Conservation (phyloP, 1,140 invertebrate genomes). For the Drosophila pallidifrons region DNA sequence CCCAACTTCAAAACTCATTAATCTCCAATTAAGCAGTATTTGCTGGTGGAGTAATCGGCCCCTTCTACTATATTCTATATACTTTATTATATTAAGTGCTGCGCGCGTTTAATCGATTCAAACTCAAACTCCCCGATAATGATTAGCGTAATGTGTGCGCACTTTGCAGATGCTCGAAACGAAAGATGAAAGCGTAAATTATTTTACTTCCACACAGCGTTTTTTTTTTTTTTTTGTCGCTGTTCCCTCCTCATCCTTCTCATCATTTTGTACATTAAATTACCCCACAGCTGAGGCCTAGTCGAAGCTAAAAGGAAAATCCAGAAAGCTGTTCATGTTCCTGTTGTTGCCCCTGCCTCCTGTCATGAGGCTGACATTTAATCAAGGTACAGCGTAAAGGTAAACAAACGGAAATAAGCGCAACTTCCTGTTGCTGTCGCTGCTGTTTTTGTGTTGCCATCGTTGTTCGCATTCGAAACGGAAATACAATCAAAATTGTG, state of each 20-base stretch:
- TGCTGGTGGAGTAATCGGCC: not conserved
- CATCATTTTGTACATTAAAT: constrained; percentile 37
- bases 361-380: constrained; percentile 66
- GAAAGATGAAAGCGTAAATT: constrained; percentile 40
- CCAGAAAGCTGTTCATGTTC: constrained; percentile 1
- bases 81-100: not conserved
- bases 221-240: constrained; percentile 10
- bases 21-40: not conserved
- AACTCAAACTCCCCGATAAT: constrained; percentile 9
- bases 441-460: constrained; percentile 39
- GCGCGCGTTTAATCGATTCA: not conserved
- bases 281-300: constrained; percentile 14
- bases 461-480: constrained; percentile 73
- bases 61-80: not conserved
- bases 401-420: constrained; percentile 83
- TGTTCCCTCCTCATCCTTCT: not conserved
- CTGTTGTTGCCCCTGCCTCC: constrained; percentile 9
- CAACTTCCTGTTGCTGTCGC: constrained; percentile 77
- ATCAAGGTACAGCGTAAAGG: constrained; percentile 78
- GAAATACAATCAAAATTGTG: constrained; percentile 83
- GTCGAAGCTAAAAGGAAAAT: constrained; percentile 17
- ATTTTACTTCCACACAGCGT: constrained; percentile 23
- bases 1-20: not conserved
- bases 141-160: constrained; percentile 36
- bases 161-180: constrained; percentile 16